Base-by-base conservation (phyloP, 2,113 vertebrate genomes). In the Telmatochromis bifrenatus region DNA sequence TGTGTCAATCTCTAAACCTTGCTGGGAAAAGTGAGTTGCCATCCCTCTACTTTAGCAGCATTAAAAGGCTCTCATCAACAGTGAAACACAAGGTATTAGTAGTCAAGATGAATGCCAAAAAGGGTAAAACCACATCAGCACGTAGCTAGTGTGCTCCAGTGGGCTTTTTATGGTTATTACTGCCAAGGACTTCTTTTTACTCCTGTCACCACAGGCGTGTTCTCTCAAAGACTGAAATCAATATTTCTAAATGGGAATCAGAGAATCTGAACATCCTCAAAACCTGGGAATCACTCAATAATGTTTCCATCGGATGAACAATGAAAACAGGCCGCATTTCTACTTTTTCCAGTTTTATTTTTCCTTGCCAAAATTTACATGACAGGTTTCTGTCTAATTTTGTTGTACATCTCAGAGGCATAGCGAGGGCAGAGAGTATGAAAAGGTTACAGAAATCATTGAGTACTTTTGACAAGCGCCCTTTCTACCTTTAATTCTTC, bases 171-270 rank as follows among this genome's bases (percentile, higher is more conserved):
- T 79, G 62, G 88, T 94, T 96, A 91, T 94, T 93, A 90, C 39
- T 88, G 79, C 86, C 80, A 75, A 91, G 86, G 83, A 93, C 93
- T 91, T 77, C 89, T 91, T 87, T 87, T 90, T 84, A 79, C 87
- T 56, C 85, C 83, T 88, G 88, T 91, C 93, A 93, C 86, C 75
- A 88, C 83, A 86, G 89, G 90, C 90, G 15, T 88, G 89, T 93
- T 91, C 87, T 89, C 82, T 87, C 65, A 39, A 3, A 88, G 89
- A 89, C 75, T 90, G 86, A 90, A 95, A 96, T 97, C 95, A 91
- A 96, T 96, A 91, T 31, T 13, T 88, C 86, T 95, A 95, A 96
- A 95, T 90, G 84, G 88, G 56, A 94, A 93, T 95, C 88, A 87
- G 82, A 93, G 81, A 84, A 83, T 92, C 88, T n/a, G 92, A 94